Evolutionary conservation across 92 coral and sea anemone species (phyloP), one percentile per base, ranked within the genome.

Genomic region (Epizoanthus scotinus): DNA sequence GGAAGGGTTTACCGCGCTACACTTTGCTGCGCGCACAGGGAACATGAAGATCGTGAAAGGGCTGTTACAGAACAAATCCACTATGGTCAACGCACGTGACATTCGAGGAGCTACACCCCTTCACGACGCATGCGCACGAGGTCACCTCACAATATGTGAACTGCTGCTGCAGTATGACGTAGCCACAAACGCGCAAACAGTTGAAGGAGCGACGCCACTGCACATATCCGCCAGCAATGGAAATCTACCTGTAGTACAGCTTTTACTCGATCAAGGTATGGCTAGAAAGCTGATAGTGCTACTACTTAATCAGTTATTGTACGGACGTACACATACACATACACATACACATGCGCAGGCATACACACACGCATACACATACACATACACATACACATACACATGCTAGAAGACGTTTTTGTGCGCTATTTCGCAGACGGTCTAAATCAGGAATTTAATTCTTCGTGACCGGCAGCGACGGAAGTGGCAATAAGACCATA

Each of bases 51-150:
- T 58, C 21, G 67, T 74, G 24, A 53, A 54, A 0, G 67, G 67
- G 19, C 55, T 74, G 15, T 54, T 74, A 44, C 56, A 74, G 67
- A 58, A 58, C 22, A 74, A 74, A 74, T 52, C 52, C 54, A 57
- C 80, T 34, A 74, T 74, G 67, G 67, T 74, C 21, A 74, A 74
- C 67, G 80, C 80, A 21, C 66, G 80, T 34, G 80, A 74, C 21
- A 25, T 74, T 8, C 54, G 80, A 22, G 80, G 80, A 3, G 80
- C 80, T 9, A 74, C 80, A 38, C 67, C 80, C 10, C 80, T 74
- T 36, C 80, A 74, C 28, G 80, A 74, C 36, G 80, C 80, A 31
- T 74, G 80, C 67, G 80, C 80, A 58, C 80, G 80, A 12, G 56
- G 80, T 10, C 80, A 74, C 20, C 65, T 74, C 40, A 56, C 58